Evolutionary conservation across 2,888 invertebrate species (phyloP).

Genomic region (Prosopocoilus inquinatus): DNA sequence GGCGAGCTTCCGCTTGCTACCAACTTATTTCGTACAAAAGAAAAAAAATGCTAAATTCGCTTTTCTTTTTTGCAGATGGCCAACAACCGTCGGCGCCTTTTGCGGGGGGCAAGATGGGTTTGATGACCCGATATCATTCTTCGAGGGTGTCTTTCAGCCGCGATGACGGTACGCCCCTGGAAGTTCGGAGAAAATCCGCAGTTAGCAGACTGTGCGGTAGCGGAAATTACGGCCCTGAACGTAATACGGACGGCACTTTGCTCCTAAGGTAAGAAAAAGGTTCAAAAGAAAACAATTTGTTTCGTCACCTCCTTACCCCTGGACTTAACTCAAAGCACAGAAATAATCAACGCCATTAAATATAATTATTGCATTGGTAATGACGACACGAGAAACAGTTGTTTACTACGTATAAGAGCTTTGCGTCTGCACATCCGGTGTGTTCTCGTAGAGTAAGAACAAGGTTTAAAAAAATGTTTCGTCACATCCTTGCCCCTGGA

Average conservation of each 20-base stretch:
- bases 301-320: not conserved
- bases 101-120: constrained; percentile 18
- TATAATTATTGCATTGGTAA: no score
- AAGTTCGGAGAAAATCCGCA: constrained; percentile 47
- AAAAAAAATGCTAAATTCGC: not conserved
- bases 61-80: constrained; percentile 14
- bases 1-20: not conserved
- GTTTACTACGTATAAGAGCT: no score
- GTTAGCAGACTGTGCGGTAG: constrained; percentile 45
- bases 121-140: constrained; percentile 39
- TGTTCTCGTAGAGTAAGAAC: no score
- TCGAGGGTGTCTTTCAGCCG: constrained; percentile 44
- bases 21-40: not conserved
- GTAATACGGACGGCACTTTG: constrained; percentile 59
- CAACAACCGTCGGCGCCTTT: constrained; percentile 17
- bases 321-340: not conserved
- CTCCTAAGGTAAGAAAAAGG: constrained; percentile 57
- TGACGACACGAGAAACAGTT: no score
- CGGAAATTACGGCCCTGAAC: constrained; percentile 52
- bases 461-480: no score
- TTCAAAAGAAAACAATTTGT: not conserved
- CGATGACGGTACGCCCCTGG: constrained; percentile 41
- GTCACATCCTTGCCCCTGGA: no score
- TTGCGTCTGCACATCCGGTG: no score
- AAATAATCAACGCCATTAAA: no score